These are phyloP conservation scores for Artibeus jamaicensis DNA, from an alignment of 2,797 vertebrate species.

Conservation along the genomic window DNA sequence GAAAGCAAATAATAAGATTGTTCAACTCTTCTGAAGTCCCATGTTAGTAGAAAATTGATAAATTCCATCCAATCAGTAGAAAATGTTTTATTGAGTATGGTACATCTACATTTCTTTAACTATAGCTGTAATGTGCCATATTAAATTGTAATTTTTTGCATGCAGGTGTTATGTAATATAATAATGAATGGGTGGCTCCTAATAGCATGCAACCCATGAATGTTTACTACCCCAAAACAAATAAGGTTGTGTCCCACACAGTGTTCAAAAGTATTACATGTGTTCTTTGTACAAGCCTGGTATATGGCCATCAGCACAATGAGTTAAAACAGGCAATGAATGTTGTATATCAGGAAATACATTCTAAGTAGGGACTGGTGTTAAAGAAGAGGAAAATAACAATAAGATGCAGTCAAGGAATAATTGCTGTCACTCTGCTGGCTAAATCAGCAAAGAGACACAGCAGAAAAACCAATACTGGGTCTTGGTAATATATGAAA, in stretches of 20 bases:
- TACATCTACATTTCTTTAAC: constrained; percentile 3
- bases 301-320: not conserved
- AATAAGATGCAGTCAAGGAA: not conserved
- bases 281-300: not conserved
- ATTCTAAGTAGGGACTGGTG: not conserved
- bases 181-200: constrained; percentile 25
- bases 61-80: not conserved
- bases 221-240: constrained; percentile 51
- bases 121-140: not conserved
- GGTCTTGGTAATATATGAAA: not conserved
- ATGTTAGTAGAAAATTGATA: not conserved
- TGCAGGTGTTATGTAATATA: not conserved
- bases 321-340: constrained; percentile 64
- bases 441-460: not conserved
- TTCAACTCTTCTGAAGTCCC: not conserved
- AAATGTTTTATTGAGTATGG: not conserved
- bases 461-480: constrained; percentile 9
- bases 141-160: not conserved
- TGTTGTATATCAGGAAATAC: constrained; percentile 17
- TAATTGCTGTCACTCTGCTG: not conserved
- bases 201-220: not conserved
- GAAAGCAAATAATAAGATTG: constrained; percentile 15
- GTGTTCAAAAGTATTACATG: not conserved
- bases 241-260: not conserved
- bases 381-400: not conserved